These are phyloP conservation scores for Podabrus alpinus DNA, from an alignment of 2,888 invertebrate species.

Conservation along the genomic window DNA sequence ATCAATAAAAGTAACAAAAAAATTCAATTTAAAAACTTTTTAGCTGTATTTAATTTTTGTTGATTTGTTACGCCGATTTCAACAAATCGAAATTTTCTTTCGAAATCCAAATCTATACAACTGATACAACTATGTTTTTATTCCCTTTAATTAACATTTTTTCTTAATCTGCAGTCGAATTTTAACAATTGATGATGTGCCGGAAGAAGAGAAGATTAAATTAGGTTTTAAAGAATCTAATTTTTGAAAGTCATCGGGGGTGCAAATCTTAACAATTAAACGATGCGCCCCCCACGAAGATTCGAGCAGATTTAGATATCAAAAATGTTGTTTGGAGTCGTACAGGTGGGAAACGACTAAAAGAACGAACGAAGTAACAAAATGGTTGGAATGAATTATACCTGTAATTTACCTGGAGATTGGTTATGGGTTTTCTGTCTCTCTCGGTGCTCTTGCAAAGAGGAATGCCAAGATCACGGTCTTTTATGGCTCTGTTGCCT, in stretches of 20 bases:
- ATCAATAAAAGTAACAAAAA: neutral
- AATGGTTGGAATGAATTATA: conserved; percentile 36
- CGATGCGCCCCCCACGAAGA: neutral
- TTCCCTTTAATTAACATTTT: neutral
- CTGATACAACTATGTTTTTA: too few relatives aligned
- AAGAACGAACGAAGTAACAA: conserved; percentile 17
- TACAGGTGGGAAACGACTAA: neutral
- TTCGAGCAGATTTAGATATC: neutral
- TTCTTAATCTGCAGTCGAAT: neutral
- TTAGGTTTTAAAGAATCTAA: neutral
- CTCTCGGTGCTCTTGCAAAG: conserved; percentile 33
- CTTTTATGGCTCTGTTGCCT: conserved; percentile 44
- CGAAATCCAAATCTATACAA: neutral
- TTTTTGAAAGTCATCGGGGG: neutral
- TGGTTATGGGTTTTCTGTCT: conserved; percentile 36
- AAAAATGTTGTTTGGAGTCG: neutral
- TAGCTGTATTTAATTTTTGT: neutral
- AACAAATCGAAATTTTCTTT: neutral
- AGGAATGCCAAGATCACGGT: conserved; percentile 54
- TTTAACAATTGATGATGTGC: neutral
- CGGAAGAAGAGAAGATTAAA: neutral
- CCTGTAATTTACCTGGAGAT: conserved; percentile 38
- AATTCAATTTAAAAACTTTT: neutral
- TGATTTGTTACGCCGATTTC: neutral
- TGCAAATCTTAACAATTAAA: neutral